A percentile compares a stretch with the other conserved stretches of the same genome.
Evolutionary conservation across 2,888 invertebrate genomes (phyloP).

Genomic region (Idaea biselata): DNA sequence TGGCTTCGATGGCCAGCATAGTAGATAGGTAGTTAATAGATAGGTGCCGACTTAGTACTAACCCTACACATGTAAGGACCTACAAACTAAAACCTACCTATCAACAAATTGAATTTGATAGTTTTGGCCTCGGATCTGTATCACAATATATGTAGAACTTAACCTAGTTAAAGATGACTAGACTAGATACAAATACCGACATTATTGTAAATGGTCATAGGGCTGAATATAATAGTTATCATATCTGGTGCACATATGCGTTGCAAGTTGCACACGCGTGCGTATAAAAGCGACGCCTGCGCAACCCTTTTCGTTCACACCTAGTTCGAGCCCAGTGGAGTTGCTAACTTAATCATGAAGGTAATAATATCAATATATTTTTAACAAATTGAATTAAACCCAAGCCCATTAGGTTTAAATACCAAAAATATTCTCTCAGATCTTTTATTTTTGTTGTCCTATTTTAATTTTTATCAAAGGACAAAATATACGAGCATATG

Average conservation of each 20-base stretch:
- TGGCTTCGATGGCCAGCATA: no score
- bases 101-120: slow-evolving; percentile 2
- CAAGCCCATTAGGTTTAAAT: background rate
- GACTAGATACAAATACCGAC: slow-evolving; percentile 29
- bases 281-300: slow-evolving; percentile 61
- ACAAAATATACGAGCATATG: no score
- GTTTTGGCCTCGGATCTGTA: slow-evolving; percentile 3
- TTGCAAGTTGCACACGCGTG: slow-evolving; percentile 32
- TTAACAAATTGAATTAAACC: background rate
- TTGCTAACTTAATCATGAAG: slow-evolving; percentile 66
- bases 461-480: no score
- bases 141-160: slow-evolving; percentile 2
- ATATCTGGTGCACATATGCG: slow-evolving; percentile 44
- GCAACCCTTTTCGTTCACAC: slow-evolving; percentile 60
- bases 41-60: background rate
- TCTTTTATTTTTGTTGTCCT: no score
- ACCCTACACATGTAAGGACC: background rate
- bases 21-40: no score
- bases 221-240: slow-evolving; percentile 56
- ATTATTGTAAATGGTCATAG: slow-evolving; percentile 54
- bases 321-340: slow-evolving; percentile 47
- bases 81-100: slow-evolving; percentile 9
- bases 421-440: no score
- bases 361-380: slow-evolving; percentile 36
- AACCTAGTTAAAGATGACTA: background rate